Evolutionary conservation across 2,888 invertebrate genomes (phyloP).

Genomic region (Deroplatys truncata): DNA sequence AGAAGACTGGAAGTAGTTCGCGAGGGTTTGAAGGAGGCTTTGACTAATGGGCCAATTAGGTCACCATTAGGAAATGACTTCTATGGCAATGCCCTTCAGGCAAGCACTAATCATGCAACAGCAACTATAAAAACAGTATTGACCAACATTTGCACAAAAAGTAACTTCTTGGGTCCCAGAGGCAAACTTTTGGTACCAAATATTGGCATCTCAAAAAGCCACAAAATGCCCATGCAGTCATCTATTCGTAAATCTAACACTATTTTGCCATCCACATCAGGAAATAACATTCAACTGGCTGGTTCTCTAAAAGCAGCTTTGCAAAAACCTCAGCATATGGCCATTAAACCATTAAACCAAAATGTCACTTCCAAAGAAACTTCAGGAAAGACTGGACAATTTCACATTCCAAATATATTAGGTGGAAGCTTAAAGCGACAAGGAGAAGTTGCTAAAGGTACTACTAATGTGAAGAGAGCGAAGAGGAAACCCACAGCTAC

Average conservation of each 20-base stretch:
- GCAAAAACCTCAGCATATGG: not conserved
- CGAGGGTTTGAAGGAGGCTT: constrained; percentile 3
- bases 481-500: not conserved
- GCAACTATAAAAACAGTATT: not conserved
- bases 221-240: not conserved
- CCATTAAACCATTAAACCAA: not conserved
- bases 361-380: not conserved
- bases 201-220: not conserved
- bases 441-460: not conserved
- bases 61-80: constrained; percentile 4
- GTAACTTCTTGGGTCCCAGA: not conserved
- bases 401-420: constrained; percentile 8
- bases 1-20: constrained; percentile 2
- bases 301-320: not conserved
- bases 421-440: constrained; percentile 3
- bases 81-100: not conserved
- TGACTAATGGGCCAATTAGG: not conserved
- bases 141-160: not conserved
- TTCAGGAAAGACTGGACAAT: not conserved
- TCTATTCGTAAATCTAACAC: not conserved
- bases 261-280: not conserved
- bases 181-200: not conserved
- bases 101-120: not conserved
- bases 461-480: not conserved
- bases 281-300: not conserved